Evolutionary conservation across 2,797 vertebrate genomes (phyloP), one percentile per base, ranked within the genome.

Genomic region (Coregonus ussuriensis): DNA sequence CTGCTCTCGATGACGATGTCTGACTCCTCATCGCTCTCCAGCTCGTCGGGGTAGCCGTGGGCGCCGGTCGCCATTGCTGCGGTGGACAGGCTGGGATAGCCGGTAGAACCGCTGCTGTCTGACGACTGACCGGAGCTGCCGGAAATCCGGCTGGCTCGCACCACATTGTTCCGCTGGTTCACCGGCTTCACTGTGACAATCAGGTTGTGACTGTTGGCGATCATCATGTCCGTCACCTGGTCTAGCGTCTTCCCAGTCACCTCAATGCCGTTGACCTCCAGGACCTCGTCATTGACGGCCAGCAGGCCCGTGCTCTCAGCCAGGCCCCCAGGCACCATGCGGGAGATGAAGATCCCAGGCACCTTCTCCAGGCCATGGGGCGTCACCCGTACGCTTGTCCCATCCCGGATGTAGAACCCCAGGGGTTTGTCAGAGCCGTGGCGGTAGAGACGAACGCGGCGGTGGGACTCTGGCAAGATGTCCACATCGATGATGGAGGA

Each of bases 141-240:
- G 0, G 96, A 96, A 79, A 95, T 96, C 70, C 97, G 93, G 89
- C 97, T 96, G 89, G 96, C 93, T 51, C 98, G 95, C 74, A 98
- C 96, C 74, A 99, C 95, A 74, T 99, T 99, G 91, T 99, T 99
- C 84, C 97, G 95, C 93, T 99, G 98, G 91, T 99, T 99, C 66
- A 97, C 97, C 0, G 98, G 98, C 91, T 99, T 99, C 75, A 99
- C 98, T 0, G 98, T 99, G 86, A 99, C 95, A 1, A 99, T 99
- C 80, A 99, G 95, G 85, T 99, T 99, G 91, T 98, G 98, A 90
- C 98, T 99, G 93, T 99, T 99, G 81, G 98, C 98, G 11, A 99
- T 99, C 98, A 99, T 99, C 98, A 99, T 99, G 91, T 99, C 98
- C 4, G 98, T 99, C 70, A 99, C 98, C 88, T 99, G 98, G 86